phyloP scores from a whole-genome alignment of 2,888 invertebrate species.

The Euplagia quadripunctaria region DNA sequence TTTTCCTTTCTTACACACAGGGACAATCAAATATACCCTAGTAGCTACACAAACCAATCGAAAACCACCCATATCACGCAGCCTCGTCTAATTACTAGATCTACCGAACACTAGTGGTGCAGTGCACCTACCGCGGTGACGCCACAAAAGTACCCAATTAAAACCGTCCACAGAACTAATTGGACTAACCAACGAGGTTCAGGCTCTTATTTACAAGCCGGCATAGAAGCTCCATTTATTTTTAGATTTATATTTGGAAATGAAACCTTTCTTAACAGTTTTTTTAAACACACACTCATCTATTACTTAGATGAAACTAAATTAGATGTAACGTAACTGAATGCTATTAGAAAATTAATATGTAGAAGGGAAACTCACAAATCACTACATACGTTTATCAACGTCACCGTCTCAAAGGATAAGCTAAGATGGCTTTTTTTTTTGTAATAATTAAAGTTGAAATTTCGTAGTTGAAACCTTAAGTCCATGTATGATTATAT shows the following conservation, averaged over 20 bases:
- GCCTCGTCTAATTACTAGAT: background rate
- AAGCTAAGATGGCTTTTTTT: no score
- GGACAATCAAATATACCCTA: background rate
- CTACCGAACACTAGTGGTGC: slow-evolving; percentile 15
- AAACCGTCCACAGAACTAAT: slow-evolving; percentile 57
- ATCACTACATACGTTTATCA: no score
- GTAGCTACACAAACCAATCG: background rate
- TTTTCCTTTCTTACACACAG: background rate
- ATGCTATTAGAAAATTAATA: no score
- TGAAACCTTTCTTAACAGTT: background rate
- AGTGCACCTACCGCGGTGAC: slow-evolving; percentile 31
- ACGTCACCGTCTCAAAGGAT: no score
- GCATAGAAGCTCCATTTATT: slow-evolving; percentile 45
- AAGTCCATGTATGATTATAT: no score
- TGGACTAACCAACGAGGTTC: slow-evolving; percentile 66
- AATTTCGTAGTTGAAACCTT: no score
- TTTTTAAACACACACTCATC: background rate
- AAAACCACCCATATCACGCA: background rate
- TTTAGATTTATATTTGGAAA: slow-evolving; percentile 28
- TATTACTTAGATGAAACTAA: no score
- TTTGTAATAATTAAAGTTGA: no score
- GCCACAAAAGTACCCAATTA: slow-evolving; percentile 61
- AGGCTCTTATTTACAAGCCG: slow-evolving; percentile 41
- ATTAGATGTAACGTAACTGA: no score
- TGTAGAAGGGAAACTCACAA: no score